Evolutionary conservation across 2,888 invertebrate genomes (phyloP).

Genomic region (Trachelus iudaicus): DNA sequence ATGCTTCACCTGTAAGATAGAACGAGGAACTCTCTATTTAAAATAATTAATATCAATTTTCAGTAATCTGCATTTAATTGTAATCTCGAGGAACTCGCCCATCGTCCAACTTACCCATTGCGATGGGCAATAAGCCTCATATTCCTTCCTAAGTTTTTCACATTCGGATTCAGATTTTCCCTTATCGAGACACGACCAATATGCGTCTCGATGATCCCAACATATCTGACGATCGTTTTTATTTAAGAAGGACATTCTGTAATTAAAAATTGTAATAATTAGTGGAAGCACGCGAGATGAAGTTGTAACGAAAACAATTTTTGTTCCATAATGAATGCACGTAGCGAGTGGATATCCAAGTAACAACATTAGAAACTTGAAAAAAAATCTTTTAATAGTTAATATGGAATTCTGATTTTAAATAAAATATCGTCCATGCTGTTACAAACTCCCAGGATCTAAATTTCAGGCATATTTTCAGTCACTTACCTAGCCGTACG

Average conservation of each 20-base stretch:
- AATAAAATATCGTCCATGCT: neutral
- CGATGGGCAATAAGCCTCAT: constrained; percentile 81
- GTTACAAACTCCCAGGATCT: neutral
- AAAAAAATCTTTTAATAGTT: neutral
- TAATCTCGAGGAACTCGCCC: neutral
- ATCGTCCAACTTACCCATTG: constrained; percentile 77
- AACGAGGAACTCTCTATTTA: neutral
- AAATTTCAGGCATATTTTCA: neutral
- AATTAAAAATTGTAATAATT: constrained; percentile 11
- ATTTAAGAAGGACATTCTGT: constrained; percentile 81
- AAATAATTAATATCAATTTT: constrained; percentile 16
- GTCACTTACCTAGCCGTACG: neutral
- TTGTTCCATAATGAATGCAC: neutral
- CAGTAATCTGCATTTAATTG: constrained; percentile 4
- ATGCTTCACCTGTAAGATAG: constrained; percentile 77
- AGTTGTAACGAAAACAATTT: neutral
- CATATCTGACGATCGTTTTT: constrained; percentile 84
- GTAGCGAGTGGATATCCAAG: neutral
- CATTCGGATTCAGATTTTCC: constrained; percentile 77
- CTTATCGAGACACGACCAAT: constrained; percentile 89
- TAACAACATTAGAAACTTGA: neutral
- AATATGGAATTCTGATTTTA: neutral
- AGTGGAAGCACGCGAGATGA: neutral
- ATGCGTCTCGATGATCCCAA: constrained; percentile 87
- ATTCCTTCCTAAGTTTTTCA: constrained; percentile 76